Evolutionary conservation across 2,888 invertebrate species (phyloP).

Genomic region (Miltochrista miniata): DNA sequence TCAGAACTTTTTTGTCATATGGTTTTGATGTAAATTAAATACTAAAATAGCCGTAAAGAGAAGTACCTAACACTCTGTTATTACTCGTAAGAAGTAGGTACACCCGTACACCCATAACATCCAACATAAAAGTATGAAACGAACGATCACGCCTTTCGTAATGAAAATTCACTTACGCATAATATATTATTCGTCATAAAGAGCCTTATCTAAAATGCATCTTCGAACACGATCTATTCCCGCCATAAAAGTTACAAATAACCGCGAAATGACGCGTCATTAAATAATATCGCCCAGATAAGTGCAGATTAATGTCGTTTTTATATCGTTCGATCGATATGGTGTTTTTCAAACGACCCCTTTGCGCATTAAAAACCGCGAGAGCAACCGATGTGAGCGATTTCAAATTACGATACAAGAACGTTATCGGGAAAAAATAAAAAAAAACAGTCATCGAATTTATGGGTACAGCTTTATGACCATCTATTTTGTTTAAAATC

Average conservation of each 20-base stretch:
- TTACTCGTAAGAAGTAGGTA: too few relatives aligned
- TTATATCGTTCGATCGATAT: slow-evolving; percentile 72
- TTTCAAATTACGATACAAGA: slow-evolving; percentile 65
- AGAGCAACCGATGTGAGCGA: slow-evolving; percentile 62
- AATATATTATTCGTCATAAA: slow-evolving; percentile 52
- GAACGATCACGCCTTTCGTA: slow-evolving; percentile 26
- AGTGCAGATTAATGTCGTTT: slow-evolving; percentile 80
- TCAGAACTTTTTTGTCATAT: neutral
- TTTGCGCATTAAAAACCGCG: slow-evolving; percentile 62
- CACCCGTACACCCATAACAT: slow-evolving; percentile 12
- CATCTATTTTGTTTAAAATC: neutral
- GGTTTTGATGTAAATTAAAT: slow-evolving; percentile 15
- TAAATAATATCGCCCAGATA: slow-evolving; percentile 81
- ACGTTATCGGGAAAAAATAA: slow-evolving; percentile 37
- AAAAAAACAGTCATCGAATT: slow-evolving; percentile 14
- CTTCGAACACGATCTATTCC: slow-evolving; percentile 59
- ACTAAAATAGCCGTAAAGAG: neutral
- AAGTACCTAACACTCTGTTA: too few relatives aligned
- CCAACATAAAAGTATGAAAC: slow-evolving; percentile 13
- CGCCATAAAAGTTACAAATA: slow-evolving; percentile 79
- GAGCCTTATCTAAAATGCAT: slow-evolving; percentile 68
- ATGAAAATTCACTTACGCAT: slow-evolving; percentile 58
- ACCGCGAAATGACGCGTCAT: slow-evolving; percentile 78
- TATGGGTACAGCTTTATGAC: neutral
- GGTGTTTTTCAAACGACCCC: slow-evolving; percentile 62